Conservation (phyloP, 2,888 invertebrate species). For the Aproaerema taeniolella region DNA sequence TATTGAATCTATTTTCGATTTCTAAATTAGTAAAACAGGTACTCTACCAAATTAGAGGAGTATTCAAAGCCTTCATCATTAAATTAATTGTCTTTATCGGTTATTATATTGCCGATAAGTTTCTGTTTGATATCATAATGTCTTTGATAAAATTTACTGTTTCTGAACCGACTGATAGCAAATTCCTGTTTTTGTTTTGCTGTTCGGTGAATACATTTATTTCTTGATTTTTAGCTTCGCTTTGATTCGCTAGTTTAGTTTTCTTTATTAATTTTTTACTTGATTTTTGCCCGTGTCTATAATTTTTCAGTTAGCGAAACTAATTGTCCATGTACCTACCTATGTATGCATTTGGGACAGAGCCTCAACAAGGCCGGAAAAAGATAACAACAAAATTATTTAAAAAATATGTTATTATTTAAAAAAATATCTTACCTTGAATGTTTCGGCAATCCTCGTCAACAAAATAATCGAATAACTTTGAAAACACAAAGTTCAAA, state of each 20-base stretch:
- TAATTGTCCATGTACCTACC: slow-evolving; percentile 5
- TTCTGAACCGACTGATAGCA: too few species aligned
- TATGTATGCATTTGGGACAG: slow-evolving; percentile 14
- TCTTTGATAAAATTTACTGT: not conserved
- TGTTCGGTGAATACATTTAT: too few species aligned
- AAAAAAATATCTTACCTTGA: slow-evolving; percentile 48
- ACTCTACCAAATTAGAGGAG: too few species aligned
- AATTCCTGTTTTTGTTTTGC: not conserved
- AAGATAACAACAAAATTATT: slow-evolving; percentile 1
- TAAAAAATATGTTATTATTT: slow-evolving; percentile 7
- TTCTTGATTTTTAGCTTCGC: too few species aligned
- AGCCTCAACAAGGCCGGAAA: slow-evolving; percentile 6
- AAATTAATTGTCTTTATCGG: too few species aligned
- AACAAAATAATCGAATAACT: slow-evolving; percentile 37
- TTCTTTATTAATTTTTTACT: not conserved
- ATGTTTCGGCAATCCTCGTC: slow-evolving; percentile 64
- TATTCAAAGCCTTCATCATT: too few species aligned
- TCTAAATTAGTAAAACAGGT: too few species aligned
- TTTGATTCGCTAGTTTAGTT: too few species aligned
- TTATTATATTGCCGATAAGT: too few species aligned
- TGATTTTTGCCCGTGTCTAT: slow-evolving; percentile 1
- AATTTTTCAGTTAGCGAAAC: slow-evolving; percentile 5
- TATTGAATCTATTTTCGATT: too few species aligned
- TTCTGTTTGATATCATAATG: not conserved
- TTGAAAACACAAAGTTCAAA: slow-evolving; percentile 42